Evolutionary conservation across 2,113 vertebrate genomes (phyloP).

Genomic region (Megaceryle torquata): DNA sequence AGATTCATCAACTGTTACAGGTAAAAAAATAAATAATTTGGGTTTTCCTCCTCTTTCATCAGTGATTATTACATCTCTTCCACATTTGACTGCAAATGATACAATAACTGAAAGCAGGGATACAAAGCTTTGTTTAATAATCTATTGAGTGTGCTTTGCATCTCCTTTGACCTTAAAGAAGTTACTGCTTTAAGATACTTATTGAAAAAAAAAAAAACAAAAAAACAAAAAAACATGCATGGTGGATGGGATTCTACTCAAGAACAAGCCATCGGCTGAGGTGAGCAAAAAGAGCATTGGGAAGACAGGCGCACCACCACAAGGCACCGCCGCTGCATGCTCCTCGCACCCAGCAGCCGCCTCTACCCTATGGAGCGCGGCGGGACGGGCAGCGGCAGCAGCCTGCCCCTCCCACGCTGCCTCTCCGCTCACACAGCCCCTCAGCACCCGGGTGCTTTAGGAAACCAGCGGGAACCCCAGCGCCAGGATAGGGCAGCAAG

Average conservation of each 20-base stretch:
- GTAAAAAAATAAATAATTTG: background rate
- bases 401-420: background rate
- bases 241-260: rapidly evolving
- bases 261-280: rapidly evolving
- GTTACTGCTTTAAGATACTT: background rate
- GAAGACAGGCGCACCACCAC: no score
- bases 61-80: background rate
- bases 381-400: no score
- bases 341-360: no score
- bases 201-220: background rate
- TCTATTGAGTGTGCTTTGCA: rapidly evolving
- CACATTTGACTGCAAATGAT: background rate
- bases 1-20: conserved; percentile 68
- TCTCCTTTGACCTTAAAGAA: background rate
- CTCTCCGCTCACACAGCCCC: background rate
- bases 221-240: no score
- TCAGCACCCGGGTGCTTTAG: rapidly evolving
- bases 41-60: background rate
- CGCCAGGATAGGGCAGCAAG: background rate
- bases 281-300: rapidly evolving
- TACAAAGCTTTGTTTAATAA: no score
- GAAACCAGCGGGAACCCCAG: no score
- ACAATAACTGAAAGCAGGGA: background rate
- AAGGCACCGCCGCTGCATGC: background rate
- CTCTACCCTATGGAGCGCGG: no score